These are phyloP conservation scores for Pithys albifrons DNA, from an alignment of 2,113 vertebrate genomes.

Conservation along the genomic window DNA sequence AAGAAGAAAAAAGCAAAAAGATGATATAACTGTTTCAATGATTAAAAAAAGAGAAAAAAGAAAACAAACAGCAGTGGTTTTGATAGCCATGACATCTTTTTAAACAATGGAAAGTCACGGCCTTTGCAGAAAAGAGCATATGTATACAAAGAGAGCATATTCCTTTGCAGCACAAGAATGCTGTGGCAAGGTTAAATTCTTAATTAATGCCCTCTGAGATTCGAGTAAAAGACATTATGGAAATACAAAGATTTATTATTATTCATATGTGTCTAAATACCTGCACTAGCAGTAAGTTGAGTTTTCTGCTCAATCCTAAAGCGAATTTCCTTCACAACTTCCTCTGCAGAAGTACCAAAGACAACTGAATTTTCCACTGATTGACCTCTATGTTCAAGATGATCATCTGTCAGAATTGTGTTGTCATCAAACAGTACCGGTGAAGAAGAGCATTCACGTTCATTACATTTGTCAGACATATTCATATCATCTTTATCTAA, in stretches of 20 bases:
- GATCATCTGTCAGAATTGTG: constrained; percentile 38
- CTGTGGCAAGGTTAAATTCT: not conserved
- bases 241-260: not conserved
- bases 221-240: not conserved
- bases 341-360: constrained; percentile 90
- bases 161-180: not conserved
- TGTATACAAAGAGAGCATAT: not conserved
- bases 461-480: not conserved
- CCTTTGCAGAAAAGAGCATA: not conserved
- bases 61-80: not conserved
- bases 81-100: not conserved
- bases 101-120: not conserved
- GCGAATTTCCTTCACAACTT: constrained; percentile 95
- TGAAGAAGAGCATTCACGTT: constrained; percentile 67
- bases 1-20: not conserved
- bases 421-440: constrained; percentile 89
- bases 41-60: not conserved
- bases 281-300: constrained; percentile 92
- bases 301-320: constrained; percentile 96
- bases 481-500: constrained; percentile 26
- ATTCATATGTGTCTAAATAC: constrained; percentile 66
- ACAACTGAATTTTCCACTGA: constrained; percentile 63
- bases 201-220: not conserved
- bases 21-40: not conserved
- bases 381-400: not conserved